These are phyloP conservation scores for Esperia sulphurella DNA, from an alignment of 2,888 invertebrate genomes.

Conservation along the genomic window DNA sequence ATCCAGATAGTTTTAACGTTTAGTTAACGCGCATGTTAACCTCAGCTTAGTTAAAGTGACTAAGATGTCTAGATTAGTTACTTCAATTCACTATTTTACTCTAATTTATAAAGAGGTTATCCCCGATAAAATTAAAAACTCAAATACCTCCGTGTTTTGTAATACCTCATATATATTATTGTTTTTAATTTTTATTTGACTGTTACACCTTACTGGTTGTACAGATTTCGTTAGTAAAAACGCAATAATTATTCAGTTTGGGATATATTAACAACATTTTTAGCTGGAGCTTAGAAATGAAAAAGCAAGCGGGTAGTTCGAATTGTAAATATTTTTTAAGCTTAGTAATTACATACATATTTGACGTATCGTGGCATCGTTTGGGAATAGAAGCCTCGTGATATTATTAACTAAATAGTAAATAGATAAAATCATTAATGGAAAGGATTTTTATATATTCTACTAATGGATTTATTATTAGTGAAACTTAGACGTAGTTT, in stretches of 20 bases:
- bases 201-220: slow-evolving; percentile 52
- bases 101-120: slow-evolving; percentile 26
- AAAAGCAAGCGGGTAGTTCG: slow-evolving; percentile 71
- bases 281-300: slow-evolving; percentile 62
- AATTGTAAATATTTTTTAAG: slow-evolving; percentile 73
- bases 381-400: slow-evolving; percentile 71
- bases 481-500: slow-evolving; percentile 72
- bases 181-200: slow-evolving; percentile 69
- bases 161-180: slow-evolving; percentile 75
- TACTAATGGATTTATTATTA: slow-evolving; percentile 76
- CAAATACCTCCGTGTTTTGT: slow-evolving; percentile 28
- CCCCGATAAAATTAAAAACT: slow-evolving; percentile 14
- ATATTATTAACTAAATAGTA: slow-evolving; percentile 76
- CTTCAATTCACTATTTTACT: slow-evolving; percentile 16
- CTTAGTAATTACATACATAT: slow-evolving; percentile 55
- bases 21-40: slow-evolving; percentile 43
- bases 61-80: slow-evolving; percentile 2
- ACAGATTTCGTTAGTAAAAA: slow-evolving; percentile 29
- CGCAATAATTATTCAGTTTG: slow-evolving; percentile 33
- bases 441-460: slow-evolving; percentile 79
- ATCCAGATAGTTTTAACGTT: slow-evolving; percentile 47
- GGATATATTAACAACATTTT: slow-evolving; percentile 38
- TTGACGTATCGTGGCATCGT: slow-evolving; percentile 66
- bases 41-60: slow-evolving; percentile 31
- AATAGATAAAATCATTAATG: slow-evolving; percentile 77